Percentiles rank a stretch among this genome's conserved stretches.
Conservation (phyloP, 2,113 vertebrate genomes). For the Drymodes brunneopygia region DNA sequence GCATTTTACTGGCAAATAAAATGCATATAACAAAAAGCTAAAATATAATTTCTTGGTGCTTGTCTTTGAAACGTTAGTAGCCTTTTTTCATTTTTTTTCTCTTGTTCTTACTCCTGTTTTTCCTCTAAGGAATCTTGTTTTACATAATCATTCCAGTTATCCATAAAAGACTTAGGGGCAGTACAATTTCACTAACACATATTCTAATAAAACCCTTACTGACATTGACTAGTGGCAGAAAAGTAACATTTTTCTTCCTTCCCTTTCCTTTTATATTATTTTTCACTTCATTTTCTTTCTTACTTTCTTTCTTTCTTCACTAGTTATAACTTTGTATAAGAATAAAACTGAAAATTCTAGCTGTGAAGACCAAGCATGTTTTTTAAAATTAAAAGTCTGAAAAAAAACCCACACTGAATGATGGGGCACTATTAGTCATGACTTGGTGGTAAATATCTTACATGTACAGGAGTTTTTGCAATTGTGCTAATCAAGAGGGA, state of each 20-base stretch:
- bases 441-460: neutral
- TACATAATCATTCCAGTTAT: neutral
- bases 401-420: neutral
- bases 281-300: neutral
- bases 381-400: neutral
- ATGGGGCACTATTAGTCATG: neutral
- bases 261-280: neutral
- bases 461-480: neutral
- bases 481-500: neutral
- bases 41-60: neutral
- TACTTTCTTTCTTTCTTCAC: neutral
- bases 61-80: neutral
- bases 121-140: neutral
- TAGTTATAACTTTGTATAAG: neutral
- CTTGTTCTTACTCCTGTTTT: neutral
- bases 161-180: neutral
- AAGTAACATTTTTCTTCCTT: neutral
- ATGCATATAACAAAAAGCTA: neutral
- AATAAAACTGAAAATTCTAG: neutral
- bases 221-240: neutral
- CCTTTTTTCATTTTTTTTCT: accelerated
- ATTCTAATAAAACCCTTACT: neutral
- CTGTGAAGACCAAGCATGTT: neutral
- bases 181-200: neutral
- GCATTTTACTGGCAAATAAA: neutral